Base-by-base conservation (phyloP, 2,113 vertebrate species). In the Dicentrarchus labrax region DNA sequence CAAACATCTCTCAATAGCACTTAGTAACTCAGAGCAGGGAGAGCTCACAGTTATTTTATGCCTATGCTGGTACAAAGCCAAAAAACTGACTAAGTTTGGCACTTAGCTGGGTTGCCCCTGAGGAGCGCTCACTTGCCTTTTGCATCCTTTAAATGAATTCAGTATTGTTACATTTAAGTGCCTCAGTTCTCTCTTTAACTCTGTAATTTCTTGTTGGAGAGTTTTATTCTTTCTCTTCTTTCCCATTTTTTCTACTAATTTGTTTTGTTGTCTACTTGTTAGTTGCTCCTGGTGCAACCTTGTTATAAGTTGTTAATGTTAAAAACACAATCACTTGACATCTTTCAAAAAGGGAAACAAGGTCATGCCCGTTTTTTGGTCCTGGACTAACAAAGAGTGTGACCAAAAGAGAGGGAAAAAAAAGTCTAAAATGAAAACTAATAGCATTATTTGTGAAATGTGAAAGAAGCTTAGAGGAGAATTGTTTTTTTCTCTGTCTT, bases 391-490 rank as follows among this genome's bases (percentile, higher is more conserved):
- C 21, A 38, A n/a, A 72, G 61, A 60, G 5, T 76, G 12, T 68
- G 53, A 68, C n/a, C 36, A 54, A 77, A 54, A 67, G 17, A 65
- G 47, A 12, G 38, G n/a, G n/a, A n/a, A 36, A 12, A 51, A 53
- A 53, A 56, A 5, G 11, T 30, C 2, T 61, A 2, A 71, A 71
- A 64, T 61, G 3, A n/a, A 72, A 51, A 53, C 11, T 43, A 73
- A 62, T 43, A 24, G 61, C 39, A 56, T 62, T 76, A 76, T 57
- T 59, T 64, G 50, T 79, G 16, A 70, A 66, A 72, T 43, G 11
- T 61, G 30, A 84, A 65, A 78, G 60, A 79, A 66, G 51, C 78
- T 76, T 48, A 41, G 51, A 69, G 50, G 51, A 68, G 48, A 75
- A 72, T 64, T 48, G 21, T 79, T 56, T 72, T 47, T 61, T 45